Conservation (phyloP, 2,113 vertebrate genomes). For the Thryonomys swinderianus region DNA sequence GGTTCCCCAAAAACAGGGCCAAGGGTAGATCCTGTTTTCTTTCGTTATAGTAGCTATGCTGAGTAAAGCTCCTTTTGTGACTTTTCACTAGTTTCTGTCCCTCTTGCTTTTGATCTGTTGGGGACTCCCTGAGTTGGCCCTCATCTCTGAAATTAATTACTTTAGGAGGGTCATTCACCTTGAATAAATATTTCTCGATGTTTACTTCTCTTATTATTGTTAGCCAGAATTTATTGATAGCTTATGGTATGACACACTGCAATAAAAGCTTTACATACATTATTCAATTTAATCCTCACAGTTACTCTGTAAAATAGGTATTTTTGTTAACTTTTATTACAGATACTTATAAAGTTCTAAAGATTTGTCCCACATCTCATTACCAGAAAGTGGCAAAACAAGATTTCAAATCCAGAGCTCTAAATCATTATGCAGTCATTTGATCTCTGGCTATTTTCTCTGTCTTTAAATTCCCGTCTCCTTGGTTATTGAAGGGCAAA, state of each 20-base stretch:
- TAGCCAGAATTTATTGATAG: background rate
- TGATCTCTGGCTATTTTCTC: background rate
- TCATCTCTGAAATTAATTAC: slow-evolving; percentile 48
- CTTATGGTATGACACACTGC: background rate
- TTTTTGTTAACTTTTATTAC: background rate
- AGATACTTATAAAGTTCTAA: slow-evolving; percentile 27
- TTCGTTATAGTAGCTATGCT: background rate
- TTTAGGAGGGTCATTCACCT: background rate
- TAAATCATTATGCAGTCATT: slow-evolving; percentile 13
- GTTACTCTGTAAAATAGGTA: background rate
- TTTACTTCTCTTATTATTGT: background rate
- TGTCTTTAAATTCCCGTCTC: background rate
- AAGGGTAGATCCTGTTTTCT: background rate
- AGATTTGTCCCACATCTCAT: background rate
- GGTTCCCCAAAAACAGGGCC: background rate
- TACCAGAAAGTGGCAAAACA: background rate
- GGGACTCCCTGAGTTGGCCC: background rate
- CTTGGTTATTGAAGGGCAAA: background rate
- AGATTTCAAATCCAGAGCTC: background rate
- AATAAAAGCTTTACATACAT: background rate
- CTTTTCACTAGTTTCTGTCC: background rate
- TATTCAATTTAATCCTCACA: background rate
- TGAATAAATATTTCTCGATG: background rate
- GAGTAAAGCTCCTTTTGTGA: background rate
- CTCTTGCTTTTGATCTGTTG: background rate